Conservation (phyloP, 2,797 vertebrate genomes). For the Bovichtus variegatus region DNA sequence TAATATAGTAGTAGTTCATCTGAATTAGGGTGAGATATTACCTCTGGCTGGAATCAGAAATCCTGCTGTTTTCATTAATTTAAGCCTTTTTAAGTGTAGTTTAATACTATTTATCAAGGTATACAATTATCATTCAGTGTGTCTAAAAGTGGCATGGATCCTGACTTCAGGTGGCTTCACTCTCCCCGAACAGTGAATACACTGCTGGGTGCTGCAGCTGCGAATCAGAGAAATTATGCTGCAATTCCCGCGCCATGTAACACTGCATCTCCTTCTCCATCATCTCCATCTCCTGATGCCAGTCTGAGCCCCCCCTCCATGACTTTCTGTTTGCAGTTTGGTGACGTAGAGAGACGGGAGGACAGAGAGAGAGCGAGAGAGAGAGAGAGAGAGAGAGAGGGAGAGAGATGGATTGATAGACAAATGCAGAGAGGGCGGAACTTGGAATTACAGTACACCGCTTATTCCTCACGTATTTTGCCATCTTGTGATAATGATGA, state of each 20-base stretch:
- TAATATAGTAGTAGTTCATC: slow-evolving; percentile 15
- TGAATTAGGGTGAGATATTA: slow-evolving; percentile 20
- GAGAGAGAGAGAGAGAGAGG: slow-evolving; percentile 54
- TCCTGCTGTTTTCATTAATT: not conserved
- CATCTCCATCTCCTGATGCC: slow-evolving; percentile 72
- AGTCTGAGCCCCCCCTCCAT: slow-evolving; percentile 59
- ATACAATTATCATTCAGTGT: not conserved
- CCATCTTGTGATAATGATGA: slow-evolving; percentile 78
- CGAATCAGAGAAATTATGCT: slow-evolving; percentile 56
- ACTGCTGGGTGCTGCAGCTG: slow-evolving; percentile 40
- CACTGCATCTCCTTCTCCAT: slow-evolving; percentile 76
- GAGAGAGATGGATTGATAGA: slow-evolving; percentile 83
- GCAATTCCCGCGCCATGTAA: slow-evolving; percentile 67
- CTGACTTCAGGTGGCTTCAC: slow-evolving; percentile 32
- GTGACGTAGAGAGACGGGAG: slow-evolving; percentile 83
- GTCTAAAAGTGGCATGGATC: not conserved
- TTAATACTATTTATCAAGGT: not conserved
- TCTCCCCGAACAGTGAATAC: slow-evolving; percentile 1
- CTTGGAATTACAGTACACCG: slow-evolving; percentile 78
- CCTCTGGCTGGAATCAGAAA: slow-evolving; percentile 20
- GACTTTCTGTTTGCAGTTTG: slow-evolving; percentile 81
- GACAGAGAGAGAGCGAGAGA: slow-evolving; percentile 47
- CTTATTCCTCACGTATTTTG: slow-evolving; percentile 75
- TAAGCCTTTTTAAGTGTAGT: not conserved
- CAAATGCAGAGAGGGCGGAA: slow-evolving; percentile 83